Base-by-base conservation (phyloP, 37 sponge, comb jelly and placozoan species). In the Geodia barretti region DNA sequence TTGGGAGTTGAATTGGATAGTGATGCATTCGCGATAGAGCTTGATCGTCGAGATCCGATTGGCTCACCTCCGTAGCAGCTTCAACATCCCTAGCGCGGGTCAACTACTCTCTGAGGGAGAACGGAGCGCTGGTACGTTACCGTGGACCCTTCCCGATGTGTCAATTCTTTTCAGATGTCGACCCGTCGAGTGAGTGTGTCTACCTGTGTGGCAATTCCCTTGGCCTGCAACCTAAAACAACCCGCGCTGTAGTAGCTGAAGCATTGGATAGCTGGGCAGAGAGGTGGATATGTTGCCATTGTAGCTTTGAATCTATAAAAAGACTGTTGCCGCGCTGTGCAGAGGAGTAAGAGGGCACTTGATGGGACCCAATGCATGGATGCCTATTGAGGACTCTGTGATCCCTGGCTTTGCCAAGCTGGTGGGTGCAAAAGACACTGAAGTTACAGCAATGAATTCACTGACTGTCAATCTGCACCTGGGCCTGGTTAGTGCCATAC, bases 131-230 rank as follows among this genome's bases (percentile, higher is more conserved):
- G n/a, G n/a, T n/a, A n/a, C n/a, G n/a, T n/a, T n/a, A n/a, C n/a
- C n/a, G n/a, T n/a, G n/a, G n/a, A n/a, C n/a, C n/a, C n/a, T n/a
- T n/a, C n/a, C n/a, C n/a, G n/a, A n/a, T n/a, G n/a, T n/a, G n/a
- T n/a, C n/a, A n/a, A n/a, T n/a, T n/a, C 17, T 67, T 3, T 60
- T 1, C 43, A 84, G 89, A 41, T 76, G 68, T 90, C 32, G 88
- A 94, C 73, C 32, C 25, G 19, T 30, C 76, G 4, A 47, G 74
- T 5, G 81, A 93, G 36, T 88, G 87, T 54, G 42, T 93, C 28
- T 97, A 97, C 60, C 43, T 97, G 43, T 25, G 54, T 54, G 93
- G 94, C 35, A 92, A 96, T 78, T 95, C 96, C 23, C 93, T 97
- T 30, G 98, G 98, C 9, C 77, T 97, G 40, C 94, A 90, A 72